Evolutionary conservation across 2,888 invertebrate genomes (phyloP), one percentile per base, ranked within the genome.

Genomic region (Cabera pusaria): DNA sequence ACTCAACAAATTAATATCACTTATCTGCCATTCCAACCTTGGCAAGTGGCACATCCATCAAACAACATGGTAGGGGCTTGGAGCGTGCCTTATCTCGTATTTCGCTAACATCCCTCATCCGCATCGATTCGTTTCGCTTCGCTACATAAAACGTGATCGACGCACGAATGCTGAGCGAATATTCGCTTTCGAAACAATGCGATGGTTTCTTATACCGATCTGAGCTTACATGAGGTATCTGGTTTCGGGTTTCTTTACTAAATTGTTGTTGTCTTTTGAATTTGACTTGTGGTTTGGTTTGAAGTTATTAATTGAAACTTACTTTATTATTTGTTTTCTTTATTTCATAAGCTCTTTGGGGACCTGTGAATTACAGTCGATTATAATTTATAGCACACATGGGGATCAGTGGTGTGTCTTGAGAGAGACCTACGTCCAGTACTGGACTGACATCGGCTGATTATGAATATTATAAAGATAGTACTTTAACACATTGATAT

Each of bases 31-130:
- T 20, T 34, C 18, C 8, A 38, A 28, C 23, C 29, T 9, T 35
- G 21, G 22, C 25, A 26, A 22, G 32, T 42, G 33, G 11, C 33
- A 26, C 46, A 45, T 44, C 59, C 56, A 64, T 61, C 52, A 57
- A 36, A 53, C 23, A 38, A 37, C 35, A 20, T 49, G 54, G 71
- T 72, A 72, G 62, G 56, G 60, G 56, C 36, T 23, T 40, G 26
- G 55, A 53, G 69, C 78, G 79, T 81, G 81, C 72, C 76, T 79
- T 82, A 82, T 81, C 81, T 78, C 56, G 50, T 49, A 56, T 59
- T 53, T 54, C 61, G 56, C 64, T 57, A 61, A 62, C 76, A 73
- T 78, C 74, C 72, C 70, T 76, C 77, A 74, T 74, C 56, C 64
- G 52, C 68, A 65, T 73, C 70, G 67, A 72, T 72, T 74, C 70